Evolutionary conservation across 2,113 vertebrate genomes (phyloP).

Genomic region (Gobiocypris rarus): DNA sequence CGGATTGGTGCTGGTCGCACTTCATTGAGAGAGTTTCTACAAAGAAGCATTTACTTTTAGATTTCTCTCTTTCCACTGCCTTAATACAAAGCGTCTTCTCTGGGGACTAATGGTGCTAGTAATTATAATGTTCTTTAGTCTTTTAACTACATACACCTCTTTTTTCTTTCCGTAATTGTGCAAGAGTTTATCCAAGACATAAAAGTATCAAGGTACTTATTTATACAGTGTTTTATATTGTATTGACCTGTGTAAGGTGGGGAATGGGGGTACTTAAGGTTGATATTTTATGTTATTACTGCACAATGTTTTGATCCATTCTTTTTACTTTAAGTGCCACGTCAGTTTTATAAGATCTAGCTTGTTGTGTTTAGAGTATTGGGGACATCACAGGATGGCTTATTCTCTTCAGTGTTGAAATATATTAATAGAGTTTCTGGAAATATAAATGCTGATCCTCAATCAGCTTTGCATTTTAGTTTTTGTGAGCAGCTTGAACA

Average conservation of each 20-base stretch:
- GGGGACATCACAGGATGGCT: not conserved
- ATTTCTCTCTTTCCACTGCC: not conserved
- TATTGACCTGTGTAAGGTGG: not conserved
- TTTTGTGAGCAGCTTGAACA: not conserved
- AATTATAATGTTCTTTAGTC: not conserved
- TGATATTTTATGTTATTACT: not conserved
- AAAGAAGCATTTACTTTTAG: constrained; percentile 5
- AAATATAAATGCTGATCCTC: constrained; percentile 23
- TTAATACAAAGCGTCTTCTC: not conserved
- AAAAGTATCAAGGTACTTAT: constrained; percentile 9
- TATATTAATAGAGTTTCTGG: not conserved
- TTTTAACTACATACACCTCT: constrained; percentile 5
- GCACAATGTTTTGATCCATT: not conserved
- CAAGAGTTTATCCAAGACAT: not conserved
- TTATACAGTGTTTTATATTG: not conserved
- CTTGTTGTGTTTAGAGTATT: not conserved
- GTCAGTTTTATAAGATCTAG: not conserved
- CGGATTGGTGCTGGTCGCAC: constrained; percentile 56
- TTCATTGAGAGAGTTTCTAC: constrained; percentile 39
- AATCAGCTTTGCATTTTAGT: constrained; percentile 25
- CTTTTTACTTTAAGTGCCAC: not conserved
- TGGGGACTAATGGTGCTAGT: not conserved
- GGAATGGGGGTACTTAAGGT: not conserved
- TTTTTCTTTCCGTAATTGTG: not conserved
- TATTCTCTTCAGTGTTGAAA: not conserved